Base-by-base conservation (phyloP, 2,888 invertebrate genomes). In the Cephus spinipes region DNA sequence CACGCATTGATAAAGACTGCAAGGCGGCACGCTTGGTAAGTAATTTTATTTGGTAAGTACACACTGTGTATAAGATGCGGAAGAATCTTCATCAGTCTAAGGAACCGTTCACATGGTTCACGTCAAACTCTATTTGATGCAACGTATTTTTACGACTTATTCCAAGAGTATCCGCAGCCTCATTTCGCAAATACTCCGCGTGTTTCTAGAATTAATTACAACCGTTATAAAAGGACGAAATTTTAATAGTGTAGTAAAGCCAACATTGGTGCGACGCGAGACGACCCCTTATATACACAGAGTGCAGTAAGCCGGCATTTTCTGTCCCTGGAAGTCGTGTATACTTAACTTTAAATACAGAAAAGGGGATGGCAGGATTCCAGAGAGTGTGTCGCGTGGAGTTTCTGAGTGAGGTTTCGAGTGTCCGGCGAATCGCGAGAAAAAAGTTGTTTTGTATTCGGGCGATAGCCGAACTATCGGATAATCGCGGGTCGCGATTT, bases 201-300 rank as follows among this genome's bases (percentile, higher is more conserved):
- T 77, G 69, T 75, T 74, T 73, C 69, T 73, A 32, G 30, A 40
- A 74, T 36, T 74, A 73, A 75, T 79, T 77, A 32, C 73, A 36
- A 36, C 40, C 77, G 75, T 77, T 55, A 75, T 79, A 75, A 75
- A 73, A 31, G 36, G 35, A 55, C 36, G 68, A 79, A 76, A 71
- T 69, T 76, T 69, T 69, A 55, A 15, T 15, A 55, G 23, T 55
- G 9, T 23, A 1, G 23, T 23, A 55, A 55, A 55, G 40, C 23
- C 23, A 55, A 55, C 40, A 23, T 15, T 55, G 6, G 40, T 23
- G 15, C 23, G 23, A 9, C 23, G 9, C 23, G 9, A 23, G 23
- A 55, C 40, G 23, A 55, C 23, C 6, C 23, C 23, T 55, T 55
- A 9, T 55, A 55, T 55, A 55, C 23, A 55, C 9, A 55, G 23